phyloP scores from a whole-genome alignment of 2,113 vertebrate species.

The Lipophrys pholis region DNA sequence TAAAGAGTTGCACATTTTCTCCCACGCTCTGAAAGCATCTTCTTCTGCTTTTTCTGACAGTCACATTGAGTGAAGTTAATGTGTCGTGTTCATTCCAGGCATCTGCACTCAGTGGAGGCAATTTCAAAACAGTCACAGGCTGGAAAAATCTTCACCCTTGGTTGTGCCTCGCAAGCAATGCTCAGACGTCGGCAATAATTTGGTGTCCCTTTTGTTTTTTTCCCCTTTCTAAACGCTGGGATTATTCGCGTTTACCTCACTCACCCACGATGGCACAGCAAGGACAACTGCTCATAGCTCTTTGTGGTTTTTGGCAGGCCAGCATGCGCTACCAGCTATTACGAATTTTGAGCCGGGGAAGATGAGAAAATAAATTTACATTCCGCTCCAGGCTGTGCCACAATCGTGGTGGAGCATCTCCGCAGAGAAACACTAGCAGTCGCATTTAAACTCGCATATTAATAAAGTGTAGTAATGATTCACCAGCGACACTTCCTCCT shows the following conservation, averaged over 20 bases:
- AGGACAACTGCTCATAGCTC: conserved; percentile 25
- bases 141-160: conserved; percentile 19
- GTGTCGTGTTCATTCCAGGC: conserved; percentile 24
- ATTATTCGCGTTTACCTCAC: conserved; percentile 19
- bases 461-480: conserved; percentile 68
- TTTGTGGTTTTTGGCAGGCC: conserved; percentile 39
- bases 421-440: conserved; percentile 47
- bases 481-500: conserved; percentile 26
- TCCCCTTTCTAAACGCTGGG: neutral
- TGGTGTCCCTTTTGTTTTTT: conserved; percentile 3
- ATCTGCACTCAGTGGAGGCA: conserved; percentile 26
- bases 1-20: conserved; percentile 28
- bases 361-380: conserved; percentile 70
- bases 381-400: conserved; percentile 66
- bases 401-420: conserved; percentile 59
- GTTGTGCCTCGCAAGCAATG: neutral
- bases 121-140: conserved; percentile 23
- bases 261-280: conserved; percentile 17
- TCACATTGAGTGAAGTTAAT: conserved; percentile 50
- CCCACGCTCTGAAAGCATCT: conserved; percentile 31
- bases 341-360: conserved; percentile 52
- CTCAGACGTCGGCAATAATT: conserved; percentile 12
- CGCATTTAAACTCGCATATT: conserved; percentile 64
- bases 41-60: conserved; percentile 7
- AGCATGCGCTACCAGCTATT: conserved; percentile 29